Evolutionary conservation across 2,113 vertebrate species (phyloP).

Genomic region (Pristiophorus japonicus): DNA sequence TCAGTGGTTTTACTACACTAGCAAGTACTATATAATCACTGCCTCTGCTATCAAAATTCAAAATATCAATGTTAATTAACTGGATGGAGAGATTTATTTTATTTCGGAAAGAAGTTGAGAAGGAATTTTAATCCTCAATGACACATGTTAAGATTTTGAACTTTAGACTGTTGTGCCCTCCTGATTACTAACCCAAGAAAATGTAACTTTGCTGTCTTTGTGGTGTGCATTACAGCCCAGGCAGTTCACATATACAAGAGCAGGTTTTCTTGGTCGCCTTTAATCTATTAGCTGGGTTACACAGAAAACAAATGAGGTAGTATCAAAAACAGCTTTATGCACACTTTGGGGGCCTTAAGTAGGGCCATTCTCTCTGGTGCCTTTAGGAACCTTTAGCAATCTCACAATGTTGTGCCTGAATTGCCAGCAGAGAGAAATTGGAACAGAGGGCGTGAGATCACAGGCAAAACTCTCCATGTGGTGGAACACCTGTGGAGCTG

Average conservation of each 20-base stretch:
- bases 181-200: neutral
- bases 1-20: neutral
- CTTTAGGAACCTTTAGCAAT: neutral
- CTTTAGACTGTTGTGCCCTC: neutral
- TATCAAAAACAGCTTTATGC: neutral
- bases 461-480: neutral
- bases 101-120: neutral
- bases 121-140: constrained; percentile 27
- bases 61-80: neutral
- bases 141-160: neutral
- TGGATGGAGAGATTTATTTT: neutral
- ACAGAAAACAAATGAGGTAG: neutral
- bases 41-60: neutral
- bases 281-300: neutral
- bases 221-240: neutral
- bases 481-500: neutral
- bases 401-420: neutral
- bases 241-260: neutral
- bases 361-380: neutral
- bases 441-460: neutral
- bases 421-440: neutral
- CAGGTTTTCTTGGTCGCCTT: neutral
- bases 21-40: neutral
- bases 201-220: neutral
- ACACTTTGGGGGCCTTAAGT: neutral